A percentile compares a stretch with the other conserved stretches of the same genome.
Conservation (phyloP, 92 coral and sea anemone genomes). For the Phenganax marumi region DNA sequence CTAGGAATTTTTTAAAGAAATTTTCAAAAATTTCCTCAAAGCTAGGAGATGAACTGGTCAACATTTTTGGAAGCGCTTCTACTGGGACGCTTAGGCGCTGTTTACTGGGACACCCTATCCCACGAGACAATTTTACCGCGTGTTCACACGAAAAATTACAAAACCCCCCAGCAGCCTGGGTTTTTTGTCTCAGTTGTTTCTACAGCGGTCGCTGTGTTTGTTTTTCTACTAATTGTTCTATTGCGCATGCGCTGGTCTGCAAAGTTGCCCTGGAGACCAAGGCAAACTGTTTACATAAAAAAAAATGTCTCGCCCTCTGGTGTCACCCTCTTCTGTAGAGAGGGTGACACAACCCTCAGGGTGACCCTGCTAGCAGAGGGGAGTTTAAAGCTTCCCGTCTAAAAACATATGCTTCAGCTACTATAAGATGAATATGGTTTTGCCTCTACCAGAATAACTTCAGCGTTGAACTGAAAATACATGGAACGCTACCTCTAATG, state of each 20-base stretch:
- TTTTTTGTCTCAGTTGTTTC: not conserved
- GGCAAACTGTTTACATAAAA: not conserved
- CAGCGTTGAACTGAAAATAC: not conserved
- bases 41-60: too few relatives aligned
- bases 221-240: not conserved
- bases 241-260: not conserved
- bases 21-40: too few relatives aligned
- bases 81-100: too few relatives aligned
- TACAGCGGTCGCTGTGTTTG: not conserved
- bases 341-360: not conserved
- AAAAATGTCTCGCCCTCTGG: not conserved
- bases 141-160: too few relatives aligned
- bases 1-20: too few relatives aligned
- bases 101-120: too few relatives aligned
- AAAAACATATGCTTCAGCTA: not conserved
- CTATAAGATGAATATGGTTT: not conserved
- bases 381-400: not conserved
- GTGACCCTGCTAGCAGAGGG: conserved; percentile 1
- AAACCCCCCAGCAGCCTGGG: too few relatives aligned
- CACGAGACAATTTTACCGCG: too few relatives aligned
- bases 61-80: too few relatives aligned
- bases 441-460: not conserved
- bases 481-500: too few relatives aligned
- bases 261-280: conserved; percentile 2
- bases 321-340: not conserved